Evolutionary conservation across 2,888 invertebrate genomes (phyloP), one percentile per base, ranked within the genome.

Genomic region (Pachydiplax longipennis): DNA sequence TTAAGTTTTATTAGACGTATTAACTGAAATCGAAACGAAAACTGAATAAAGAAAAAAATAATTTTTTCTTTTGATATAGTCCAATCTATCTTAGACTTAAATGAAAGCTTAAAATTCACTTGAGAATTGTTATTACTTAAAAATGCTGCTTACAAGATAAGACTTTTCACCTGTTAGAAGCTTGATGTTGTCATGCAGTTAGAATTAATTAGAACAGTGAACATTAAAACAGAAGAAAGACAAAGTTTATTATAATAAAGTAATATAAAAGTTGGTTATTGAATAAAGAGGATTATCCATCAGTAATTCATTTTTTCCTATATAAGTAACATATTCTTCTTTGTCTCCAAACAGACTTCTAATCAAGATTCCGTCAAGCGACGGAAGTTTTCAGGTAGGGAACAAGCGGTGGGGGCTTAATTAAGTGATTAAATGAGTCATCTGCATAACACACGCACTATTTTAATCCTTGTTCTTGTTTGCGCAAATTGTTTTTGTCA

Each of bases 361-460:
- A 93, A 93, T 93, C 93, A 93, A 93, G 92, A 93, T 93, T 93
- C 93, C 93, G 93, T 93, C 93, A 94, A 94, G 93, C 93, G 93
- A 93, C 93, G 94, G 93, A 93, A 93, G 93, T 93, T 94, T 92
- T 93, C 94, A 94, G 94, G 94, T 94, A 94, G 92, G 91, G 92
- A 91, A 91, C 40, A 18, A 53, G n/a, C 31, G 48, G 90, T 81
- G 58, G 87, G 87, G 87, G 87, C 25, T 87, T 61, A 22, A 48
- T 48, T 48, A 87, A 65, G 22, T 61, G 65, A 87, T 37, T 22
- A 73, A 73, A 73, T 73, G 73, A 73, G 31, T 73, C 31, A 31
- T 31, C 13, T 31, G 25, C 31, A 73, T 73, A 31, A 10, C 31
- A 13, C 73, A 25, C 25, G 31, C 73, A 73, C 73, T n/a, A 25